phyloP scores from a whole-genome alignment of 1,140 invertebrate genomes.

The Ylistrum balloti region DNA sequence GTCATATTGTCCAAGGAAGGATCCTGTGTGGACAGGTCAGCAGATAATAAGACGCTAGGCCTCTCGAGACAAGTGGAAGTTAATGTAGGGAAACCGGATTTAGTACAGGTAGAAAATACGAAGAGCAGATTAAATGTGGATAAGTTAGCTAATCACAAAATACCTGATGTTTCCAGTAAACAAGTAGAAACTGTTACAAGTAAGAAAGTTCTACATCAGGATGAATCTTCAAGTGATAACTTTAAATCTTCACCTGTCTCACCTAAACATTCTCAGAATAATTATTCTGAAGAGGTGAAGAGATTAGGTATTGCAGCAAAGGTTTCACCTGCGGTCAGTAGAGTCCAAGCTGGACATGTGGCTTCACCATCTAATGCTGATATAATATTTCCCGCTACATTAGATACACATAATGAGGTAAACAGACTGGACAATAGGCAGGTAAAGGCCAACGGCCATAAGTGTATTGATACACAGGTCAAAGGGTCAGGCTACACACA shows the following conservation, averaged over 20 bases:
- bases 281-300: not conserved
- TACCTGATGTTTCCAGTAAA: not conserved
- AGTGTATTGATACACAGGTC: slow-evolving; percentile 38
- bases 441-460: slow-evolving; percentile 30
- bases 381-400: not conserved
- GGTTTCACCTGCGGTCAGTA: not conserved
- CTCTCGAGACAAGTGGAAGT: not conserved
- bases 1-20: not conserved
- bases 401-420: slow-evolving; percentile 24
- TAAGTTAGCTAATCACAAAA: not conserved
- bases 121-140: slow-evolving; percentile 19
- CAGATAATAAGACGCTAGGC: not conserved
- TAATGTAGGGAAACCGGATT: slow-evolving; percentile 13
- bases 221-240: not conserved
- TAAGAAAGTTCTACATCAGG: not conserved
- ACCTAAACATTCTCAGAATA: not conserved
- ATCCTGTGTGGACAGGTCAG: not conserved
- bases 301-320: not conserved
- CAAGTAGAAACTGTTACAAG: not conserved
- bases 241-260: not conserved
- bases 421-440: slow-evolving; percentile 38
- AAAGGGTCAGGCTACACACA: slow-evolving; percentile 21
- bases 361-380: not conserved
- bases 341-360: not conserved
- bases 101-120: not conserved